Evolutionary conservation across 2,888 invertebrate genomes (phyloP).

Genomic region (Drosophila neotestacea): DNA sequence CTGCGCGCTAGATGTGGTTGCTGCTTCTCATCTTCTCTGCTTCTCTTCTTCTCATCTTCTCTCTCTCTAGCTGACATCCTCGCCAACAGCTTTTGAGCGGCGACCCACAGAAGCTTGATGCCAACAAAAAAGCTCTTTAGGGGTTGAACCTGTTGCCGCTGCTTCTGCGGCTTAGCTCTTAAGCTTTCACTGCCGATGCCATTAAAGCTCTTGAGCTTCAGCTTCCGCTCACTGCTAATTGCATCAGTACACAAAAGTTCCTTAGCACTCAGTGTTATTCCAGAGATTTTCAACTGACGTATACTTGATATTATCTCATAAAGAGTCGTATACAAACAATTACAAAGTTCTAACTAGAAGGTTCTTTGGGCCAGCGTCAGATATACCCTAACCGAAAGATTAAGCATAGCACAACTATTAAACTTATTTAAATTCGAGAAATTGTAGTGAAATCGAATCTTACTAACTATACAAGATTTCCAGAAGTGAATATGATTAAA

Average conservation of each 20-base stretch:
- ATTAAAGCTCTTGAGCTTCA: conserved; percentile 10
- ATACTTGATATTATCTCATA: not conserved
- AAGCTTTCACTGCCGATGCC: conserved; percentile 1
- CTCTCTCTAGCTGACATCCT: conserved; percentile 41
- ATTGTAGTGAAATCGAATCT: not conserved
- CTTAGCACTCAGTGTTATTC: conserved; percentile 1
- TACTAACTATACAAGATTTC: too few relatives aligned
- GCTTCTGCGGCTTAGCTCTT: not conserved
- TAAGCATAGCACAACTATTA: not conserved
- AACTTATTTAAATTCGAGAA: not conserved
- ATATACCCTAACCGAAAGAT: conserved; percentile 12
- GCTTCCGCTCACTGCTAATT: conserved; percentile 17
- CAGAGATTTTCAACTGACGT: not conserved
- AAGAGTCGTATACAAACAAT: conserved; percentile 36
- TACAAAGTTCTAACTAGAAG: conserved; percentile 37
- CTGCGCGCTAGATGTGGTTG: conserved; percentile 31
- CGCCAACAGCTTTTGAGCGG: conserved; percentile 40
- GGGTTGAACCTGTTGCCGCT: conserved; percentile 61
- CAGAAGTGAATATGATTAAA: too few relatives aligned
- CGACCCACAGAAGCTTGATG: not conserved
- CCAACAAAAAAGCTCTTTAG: conserved; percentile 35
- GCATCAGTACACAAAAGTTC: conserved; percentile 5
- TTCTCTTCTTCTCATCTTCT: not conserved
- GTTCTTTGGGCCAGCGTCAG: conserved; percentile 31
- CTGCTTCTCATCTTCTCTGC: not conserved